These are phyloP conservation scores for Psix sp. DNA, from an alignment of 1,140 invertebrate species.

Conservation along the genomic window DNA sequence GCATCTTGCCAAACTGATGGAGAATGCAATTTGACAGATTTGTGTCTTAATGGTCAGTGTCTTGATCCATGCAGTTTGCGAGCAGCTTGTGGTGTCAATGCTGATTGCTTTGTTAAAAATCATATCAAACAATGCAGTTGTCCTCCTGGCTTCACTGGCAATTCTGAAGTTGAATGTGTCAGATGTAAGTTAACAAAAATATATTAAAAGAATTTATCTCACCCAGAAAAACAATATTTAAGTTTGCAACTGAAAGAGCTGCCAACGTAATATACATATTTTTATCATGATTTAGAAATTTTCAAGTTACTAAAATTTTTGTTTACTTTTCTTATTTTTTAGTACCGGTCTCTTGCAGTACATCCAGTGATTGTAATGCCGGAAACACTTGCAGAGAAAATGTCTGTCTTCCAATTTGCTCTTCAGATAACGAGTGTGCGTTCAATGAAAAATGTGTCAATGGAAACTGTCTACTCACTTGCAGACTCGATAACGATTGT, in stretches of 20 bases:
- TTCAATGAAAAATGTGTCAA: slow-evolving; percentile 91
- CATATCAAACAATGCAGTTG: slow-evolving; percentile 89
- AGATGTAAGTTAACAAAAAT: slow-evolving; percentile 81
- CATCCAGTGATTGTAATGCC: slow-evolving; percentile 82
- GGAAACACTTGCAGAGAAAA: slow-evolving; percentile 86
- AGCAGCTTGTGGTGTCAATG: slow-evolving; percentile 91
- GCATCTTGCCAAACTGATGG: slow-evolving; percentile 87
- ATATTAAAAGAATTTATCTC: neutral
- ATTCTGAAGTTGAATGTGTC: slow-evolving; percentile 89
- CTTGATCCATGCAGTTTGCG: slow-evolving; percentile 87
- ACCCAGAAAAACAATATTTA: too few species aligned
- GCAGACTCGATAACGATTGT: slow-evolving; percentile 92
- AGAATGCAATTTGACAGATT: slow-evolving; percentile 87
- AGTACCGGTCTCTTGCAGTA: slow-evolving; percentile 87
- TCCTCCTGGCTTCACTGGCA: slow-evolving; percentile 90
- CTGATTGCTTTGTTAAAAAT: slow-evolving; percentile 85
- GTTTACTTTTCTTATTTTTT: slow-evolving; percentile 57
- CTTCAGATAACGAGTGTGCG: slow-evolving; percentile 89
- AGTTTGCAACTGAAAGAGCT: neutral
- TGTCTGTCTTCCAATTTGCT: slow-evolving; percentile 86
- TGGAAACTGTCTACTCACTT: slow-evolving; percentile 89
- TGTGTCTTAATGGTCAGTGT: slow-evolving; percentile 90
- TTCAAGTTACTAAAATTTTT: too few species aligned
- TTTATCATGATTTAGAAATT: too few species aligned
- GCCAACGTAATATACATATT: too few species aligned